These are phyloP conservation scores for Geotrupes spiniger DNA, from an alignment of 2,888 invertebrate genomes.

Conservation along the genomic window DNA sequence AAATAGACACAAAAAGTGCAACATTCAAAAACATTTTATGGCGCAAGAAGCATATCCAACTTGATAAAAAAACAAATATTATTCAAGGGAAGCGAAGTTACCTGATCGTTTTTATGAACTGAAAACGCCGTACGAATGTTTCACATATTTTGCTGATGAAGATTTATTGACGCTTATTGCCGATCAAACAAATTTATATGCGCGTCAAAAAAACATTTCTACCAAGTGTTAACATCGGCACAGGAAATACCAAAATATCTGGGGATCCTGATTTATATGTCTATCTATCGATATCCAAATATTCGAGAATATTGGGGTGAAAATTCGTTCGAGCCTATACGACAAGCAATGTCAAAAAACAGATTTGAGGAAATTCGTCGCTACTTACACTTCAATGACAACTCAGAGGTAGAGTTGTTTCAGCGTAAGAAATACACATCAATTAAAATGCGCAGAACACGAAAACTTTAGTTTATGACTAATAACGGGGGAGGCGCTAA, in stretches of 20 bases:
- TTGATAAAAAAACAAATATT: no score
- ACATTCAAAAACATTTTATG: no score
- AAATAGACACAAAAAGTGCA: no score
- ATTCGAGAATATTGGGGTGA: no score
- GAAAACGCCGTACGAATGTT: not conserved
- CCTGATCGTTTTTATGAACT: not conserved
- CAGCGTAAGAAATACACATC: slow-evolving; percentile 16
- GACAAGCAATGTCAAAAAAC: no score
- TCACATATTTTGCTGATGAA: not conserved
- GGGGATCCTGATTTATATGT: not conserved
- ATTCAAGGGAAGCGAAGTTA: no score
- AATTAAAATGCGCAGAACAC: slow-evolving; percentile 23
- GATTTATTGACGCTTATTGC: no score
- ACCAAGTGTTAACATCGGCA: not conserved
- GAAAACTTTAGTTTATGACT: slow-evolving; percentile 29
- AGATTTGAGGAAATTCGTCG: slow-evolving; percentile 15
- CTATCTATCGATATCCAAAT: not conserved
- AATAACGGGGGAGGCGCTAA: slow-evolving; percentile 34
- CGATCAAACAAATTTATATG: not conserved
- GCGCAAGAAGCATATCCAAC: no score
- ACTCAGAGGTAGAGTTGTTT: slow-evolving; percentile 10
- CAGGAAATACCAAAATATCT: not conserved
- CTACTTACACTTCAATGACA: slow-evolving; percentile 27
- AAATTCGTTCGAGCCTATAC: no score
- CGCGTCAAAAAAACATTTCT: not conserved